These are phyloP conservation scores for Enteromius viviparus DNA, from an alignment of 2,797 vertebrate genomes.

Conservation along the genomic window DNA sequence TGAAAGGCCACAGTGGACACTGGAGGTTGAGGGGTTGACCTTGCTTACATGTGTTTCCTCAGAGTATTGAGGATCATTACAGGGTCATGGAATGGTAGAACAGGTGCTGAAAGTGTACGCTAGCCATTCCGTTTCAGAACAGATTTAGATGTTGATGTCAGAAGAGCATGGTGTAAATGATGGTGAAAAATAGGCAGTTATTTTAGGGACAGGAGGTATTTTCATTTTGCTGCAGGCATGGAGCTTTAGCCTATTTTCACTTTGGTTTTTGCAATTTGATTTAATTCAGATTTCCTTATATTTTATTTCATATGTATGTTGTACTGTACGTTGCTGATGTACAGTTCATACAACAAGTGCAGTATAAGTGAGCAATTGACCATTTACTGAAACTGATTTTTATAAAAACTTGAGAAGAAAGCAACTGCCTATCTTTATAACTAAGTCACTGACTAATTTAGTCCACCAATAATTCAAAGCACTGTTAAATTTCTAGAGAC, in stretches of 20 bases:
- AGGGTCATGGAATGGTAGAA: slow-evolving; percentile 28
- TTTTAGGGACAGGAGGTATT: background rate
- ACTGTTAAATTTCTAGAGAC: background rate
- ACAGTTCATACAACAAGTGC: background rate
- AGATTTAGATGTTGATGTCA: slow-evolving; percentile 12
- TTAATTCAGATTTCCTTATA: background rate
- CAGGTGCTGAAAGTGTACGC: slow-evolving; percentile 39
- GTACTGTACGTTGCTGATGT: background rate
- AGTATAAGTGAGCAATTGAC: background rate
- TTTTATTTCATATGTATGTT: background rate
- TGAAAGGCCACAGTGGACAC: slow-evolving; percentile 51
- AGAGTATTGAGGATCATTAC: slow-evolving; percentile 41
- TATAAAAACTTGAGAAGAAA: background rate
- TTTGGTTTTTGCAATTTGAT: background rate
- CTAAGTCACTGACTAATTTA: background rate
- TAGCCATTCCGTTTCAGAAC: slow-evolving; percentile 34
- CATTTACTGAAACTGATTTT: background rate
- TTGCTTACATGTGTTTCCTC: slow-evolving; percentile 40
- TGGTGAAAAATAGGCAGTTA: background rate
- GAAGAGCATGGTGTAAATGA: slow-evolving; percentile 13
- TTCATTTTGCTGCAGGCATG: background rate
- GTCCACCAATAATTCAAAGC: background rate
- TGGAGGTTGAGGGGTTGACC: slow-evolving; percentile 40
- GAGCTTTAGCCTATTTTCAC: no score
- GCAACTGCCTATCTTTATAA: background rate